phyloP scores from a whole-genome alignment of 1,140 invertebrate species.

The Zophobas morio region DNA sequence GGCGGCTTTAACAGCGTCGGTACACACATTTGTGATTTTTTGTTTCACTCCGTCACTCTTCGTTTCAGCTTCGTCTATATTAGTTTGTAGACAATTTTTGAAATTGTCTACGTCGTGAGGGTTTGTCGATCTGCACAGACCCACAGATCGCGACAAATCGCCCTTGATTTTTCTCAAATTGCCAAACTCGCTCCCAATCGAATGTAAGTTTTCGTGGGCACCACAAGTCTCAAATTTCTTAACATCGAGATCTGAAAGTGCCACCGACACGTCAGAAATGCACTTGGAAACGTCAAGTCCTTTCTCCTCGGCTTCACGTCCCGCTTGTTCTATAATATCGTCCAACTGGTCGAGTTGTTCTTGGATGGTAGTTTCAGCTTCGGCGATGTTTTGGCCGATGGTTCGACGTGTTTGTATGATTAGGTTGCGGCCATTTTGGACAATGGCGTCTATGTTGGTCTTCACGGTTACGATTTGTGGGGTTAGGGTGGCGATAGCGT shows the following conservation, averaged over 20 bases:
- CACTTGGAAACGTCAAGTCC: background rate
- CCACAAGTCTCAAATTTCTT: background rate
- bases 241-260: background rate
- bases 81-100: background rate
- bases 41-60: background rate
- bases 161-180: background rate
- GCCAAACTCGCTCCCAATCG: background rate
- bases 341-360: slow-evolving; percentile 15
- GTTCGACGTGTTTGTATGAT: background rate
- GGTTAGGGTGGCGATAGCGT: background rate
- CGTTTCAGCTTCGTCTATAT: background rate
- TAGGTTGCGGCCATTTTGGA: slow-evolving; percentile 3
- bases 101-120: background rate
- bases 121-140: background rate
- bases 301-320: slow-evolving; percentile 20
- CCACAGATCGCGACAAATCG: background rate
- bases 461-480: background rate
- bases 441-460: slow-evolving; percentile 5
- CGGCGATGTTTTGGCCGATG: background rate
- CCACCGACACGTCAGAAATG: background rate
- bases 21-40: background rate
- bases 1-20: background rate
- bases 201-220: background rate
- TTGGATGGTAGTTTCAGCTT: slow-evolving; percentile 7
- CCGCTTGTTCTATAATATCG: slow-evolving; percentile 3